Evolutionary conservation across 1,140 invertebrate species (phyloP).

Genomic region (Cotesia typhae): DNA sequence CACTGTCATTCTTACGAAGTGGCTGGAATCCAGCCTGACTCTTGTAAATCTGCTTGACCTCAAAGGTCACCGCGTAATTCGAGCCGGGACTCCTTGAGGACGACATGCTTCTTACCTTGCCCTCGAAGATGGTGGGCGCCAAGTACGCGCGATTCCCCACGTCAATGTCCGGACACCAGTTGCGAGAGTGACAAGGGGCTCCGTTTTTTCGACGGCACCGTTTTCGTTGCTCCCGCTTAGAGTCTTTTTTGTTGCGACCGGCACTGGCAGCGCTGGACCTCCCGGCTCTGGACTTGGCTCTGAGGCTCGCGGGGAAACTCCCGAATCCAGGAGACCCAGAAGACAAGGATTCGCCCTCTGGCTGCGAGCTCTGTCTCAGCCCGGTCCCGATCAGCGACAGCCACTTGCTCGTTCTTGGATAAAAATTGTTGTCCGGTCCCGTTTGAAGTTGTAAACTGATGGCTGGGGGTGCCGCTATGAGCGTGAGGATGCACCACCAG

Average conservation of each 20-base stretch:
- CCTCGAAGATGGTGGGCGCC: constrained; percentile 73
- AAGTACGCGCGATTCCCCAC: constrained; percentile 70
- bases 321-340: not conserved
- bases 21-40: constrained; percentile 67
- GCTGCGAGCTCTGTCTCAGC: not conserved
- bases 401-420: not conserved
- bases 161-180: constrained; percentile 70
- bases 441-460: constrained; percentile 40
- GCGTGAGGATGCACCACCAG: constrained; percentile 57
- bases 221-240: constrained; percentile 55
- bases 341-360: not conserved
- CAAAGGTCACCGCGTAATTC: constrained; percentile 73
- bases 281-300: not conserved
- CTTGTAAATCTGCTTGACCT: constrained; percentile 72
- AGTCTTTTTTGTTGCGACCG: constrained; percentile 43
- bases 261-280: constrained; percentile 36
- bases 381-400: not conserved
- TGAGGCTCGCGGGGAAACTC: not conserved
- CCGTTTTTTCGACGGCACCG: constrained; percentile 52
- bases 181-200: constrained; percentile 51
- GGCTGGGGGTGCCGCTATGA: constrained; percentile 54
- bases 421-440: constrained; percentile 14
- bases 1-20: constrained; percentile 65
- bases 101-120: constrained; percentile 72
- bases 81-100: constrained; percentile 65